Evolutionary conservation across 2,113 vertebrate species (phyloP).

Genomic region (Platichthys flesus): DNA sequence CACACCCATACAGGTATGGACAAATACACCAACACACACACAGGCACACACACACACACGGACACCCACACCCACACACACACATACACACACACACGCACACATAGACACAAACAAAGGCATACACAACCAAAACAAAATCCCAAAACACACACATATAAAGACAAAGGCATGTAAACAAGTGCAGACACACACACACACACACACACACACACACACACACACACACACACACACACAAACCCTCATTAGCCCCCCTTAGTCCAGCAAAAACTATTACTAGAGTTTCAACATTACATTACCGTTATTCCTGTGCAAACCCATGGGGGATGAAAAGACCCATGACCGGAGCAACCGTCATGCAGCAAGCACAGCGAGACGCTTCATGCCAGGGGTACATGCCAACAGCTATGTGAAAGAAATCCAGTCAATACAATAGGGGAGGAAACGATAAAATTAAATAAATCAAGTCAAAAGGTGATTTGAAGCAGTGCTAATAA

Average conservation of each 20-base stretch:
- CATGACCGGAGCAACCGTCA: conserved; percentile 65
- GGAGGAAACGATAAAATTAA: conserved; percentile 29
- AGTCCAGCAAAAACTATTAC: conserved; percentile 15
- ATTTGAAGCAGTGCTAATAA: background rate
- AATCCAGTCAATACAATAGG: conserved; percentile 45
- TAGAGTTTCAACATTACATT: conserved; percentile 44
- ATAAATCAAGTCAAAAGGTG: conserved; percentile 19
- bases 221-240: conserved; percentile 27
- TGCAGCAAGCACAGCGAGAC: conserved; percentile 77
- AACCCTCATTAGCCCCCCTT: conserved; percentile 34
- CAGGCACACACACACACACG: background rate
- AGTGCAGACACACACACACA: conserved; percentile 1
- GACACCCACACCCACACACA: conserved; percentile 3
- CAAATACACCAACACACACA: conserved; percentile 16
- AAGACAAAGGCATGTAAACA: background rate
- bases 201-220: conserved; percentile 16
- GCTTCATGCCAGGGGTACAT: conserved; percentile 72
- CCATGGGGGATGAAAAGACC: conserved; percentile 56
- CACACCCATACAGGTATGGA: conserved; percentile 20
- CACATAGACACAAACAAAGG: conserved; percentile 14
- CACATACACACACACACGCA: conserved; percentile 6
- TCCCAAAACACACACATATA: conserved; percentile 13
- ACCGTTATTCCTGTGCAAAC: conserved; percentile 66
- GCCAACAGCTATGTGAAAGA: conserved; percentile 66
- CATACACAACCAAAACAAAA: too few relatives aligned